These are phyloP conservation scores for Stomatorhinus walkeri DNA, from an alignment of 2,797 vertebrate species.

Conservation along the genomic window DNA sequence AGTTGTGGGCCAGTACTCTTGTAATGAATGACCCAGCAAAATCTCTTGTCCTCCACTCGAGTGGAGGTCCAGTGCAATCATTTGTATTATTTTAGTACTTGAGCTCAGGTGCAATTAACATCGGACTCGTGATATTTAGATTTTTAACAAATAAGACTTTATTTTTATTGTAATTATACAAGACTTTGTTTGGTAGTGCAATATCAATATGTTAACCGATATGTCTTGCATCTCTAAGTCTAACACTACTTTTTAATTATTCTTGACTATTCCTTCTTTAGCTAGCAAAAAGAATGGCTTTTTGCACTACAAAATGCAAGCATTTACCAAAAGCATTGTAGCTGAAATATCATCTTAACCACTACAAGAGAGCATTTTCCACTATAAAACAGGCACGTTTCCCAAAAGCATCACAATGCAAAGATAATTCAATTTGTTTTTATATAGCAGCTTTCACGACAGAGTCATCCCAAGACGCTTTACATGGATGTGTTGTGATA, in stretches of 20 bases:
- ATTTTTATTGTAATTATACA: background rate
- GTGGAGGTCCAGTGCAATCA: background rate
- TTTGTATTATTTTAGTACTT: background rate
- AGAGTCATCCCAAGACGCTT: background rate
- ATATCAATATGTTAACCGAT: background rate
- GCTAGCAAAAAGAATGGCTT: background rate
- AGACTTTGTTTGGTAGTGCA: background rate
- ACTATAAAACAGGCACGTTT: background rate
- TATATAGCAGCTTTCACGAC: background rate
- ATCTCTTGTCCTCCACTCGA: background rate
- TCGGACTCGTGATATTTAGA: too few species aligned
- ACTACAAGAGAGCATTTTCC: background rate
- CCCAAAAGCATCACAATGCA: background rate
- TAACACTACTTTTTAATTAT: background rate
- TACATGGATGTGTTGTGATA: background rate
- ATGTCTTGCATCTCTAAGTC: background rate
- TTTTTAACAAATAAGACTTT: background rate
- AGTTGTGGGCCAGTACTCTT: background rate
- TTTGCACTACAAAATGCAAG: background rate
- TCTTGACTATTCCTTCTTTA: background rate
- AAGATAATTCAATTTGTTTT: background rate
- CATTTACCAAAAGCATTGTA: background rate
- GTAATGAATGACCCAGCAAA: background rate
- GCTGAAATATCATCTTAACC: background rate
- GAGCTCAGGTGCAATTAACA: background rate